Conservation (phyloP, 2,888 invertebrate genomes). For the Ochropleura plecta region DNA sequence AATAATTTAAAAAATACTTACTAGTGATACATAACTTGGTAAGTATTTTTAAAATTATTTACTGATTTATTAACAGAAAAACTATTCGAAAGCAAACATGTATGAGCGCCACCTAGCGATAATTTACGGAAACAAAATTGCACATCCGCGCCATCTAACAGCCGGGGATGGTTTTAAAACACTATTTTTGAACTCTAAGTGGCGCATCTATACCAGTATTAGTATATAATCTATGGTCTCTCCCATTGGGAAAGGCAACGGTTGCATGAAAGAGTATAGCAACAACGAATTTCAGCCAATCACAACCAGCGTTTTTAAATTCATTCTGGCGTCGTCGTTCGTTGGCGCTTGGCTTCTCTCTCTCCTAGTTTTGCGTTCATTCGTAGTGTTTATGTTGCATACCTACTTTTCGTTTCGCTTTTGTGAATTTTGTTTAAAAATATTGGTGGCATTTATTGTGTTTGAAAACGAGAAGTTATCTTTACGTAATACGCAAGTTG, state of each 20-base stretch:
- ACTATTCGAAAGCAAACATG: too few relatives aligned
- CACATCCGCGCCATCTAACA: too few relatives aligned
- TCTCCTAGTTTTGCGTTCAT: slow-evolving; percentile 64
- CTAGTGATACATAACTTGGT: too few relatives aligned
- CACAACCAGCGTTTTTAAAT: slow-evolving; percentile 80
- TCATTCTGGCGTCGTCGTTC: slow-evolving; percentile 85
- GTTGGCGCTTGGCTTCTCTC: slow-evolving; percentile 81
- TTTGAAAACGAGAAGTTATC: slow-evolving; percentile 37
- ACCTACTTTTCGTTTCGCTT: slow-evolving; percentile 73
- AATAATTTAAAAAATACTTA: too few relatives aligned
- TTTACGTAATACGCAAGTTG: slow-evolving; percentile 50
- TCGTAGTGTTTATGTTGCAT: slow-evolving; percentile 70
- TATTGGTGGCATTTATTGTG: slow-evolving; percentile 21
- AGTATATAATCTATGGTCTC: too few relatives aligned
- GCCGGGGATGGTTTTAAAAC: too few relatives aligned
- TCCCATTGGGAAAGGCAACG: slow-evolving; percentile 38
- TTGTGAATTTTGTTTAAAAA: slow-evolving; percentile 58
- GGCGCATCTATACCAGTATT: too few relatives aligned
- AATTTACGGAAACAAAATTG: too few relatives aligned
- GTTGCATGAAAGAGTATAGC: slow-evolving; percentile 57
- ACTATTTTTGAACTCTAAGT: too few relatives aligned
- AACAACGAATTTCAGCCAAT: slow-evolving; percentile 82
- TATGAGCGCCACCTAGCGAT: too few relatives aligned
- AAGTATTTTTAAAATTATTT: too few relatives aligned
- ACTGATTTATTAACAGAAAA: too few relatives aligned